Conservation (phyloP, 2,888 invertebrate genomes). For the Deroplatys truncata region DNA sequence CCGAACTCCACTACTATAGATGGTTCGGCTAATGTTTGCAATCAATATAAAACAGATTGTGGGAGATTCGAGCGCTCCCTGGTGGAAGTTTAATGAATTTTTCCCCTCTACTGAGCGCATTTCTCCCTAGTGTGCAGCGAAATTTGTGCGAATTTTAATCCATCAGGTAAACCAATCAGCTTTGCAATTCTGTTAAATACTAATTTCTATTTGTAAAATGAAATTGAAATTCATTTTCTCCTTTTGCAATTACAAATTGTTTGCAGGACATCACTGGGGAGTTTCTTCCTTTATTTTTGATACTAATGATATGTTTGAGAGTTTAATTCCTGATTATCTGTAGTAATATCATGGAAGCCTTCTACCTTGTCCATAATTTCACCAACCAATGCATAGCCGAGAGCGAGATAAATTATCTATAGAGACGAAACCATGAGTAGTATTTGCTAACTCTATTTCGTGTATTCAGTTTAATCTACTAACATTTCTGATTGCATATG, state of each 20-base stretch:
- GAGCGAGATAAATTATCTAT: too few relatives aligned
- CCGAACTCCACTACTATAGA: background rate
- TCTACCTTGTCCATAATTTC: too few relatives aligned
- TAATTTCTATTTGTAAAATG: background rate
- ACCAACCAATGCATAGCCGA: too few relatives aligned
- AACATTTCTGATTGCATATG: too few relatives aligned
- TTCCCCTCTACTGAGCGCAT: background rate
- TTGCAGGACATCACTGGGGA: background rate
- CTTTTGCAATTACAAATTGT: background rate
- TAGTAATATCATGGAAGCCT: too few relatives aligned
- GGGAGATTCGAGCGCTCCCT: background rate
- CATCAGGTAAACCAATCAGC: background rate
- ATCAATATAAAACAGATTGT: conserved; percentile 9
- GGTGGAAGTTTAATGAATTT: conserved; percentile 11
- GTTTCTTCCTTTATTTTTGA: background rate
- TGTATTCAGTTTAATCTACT: too few relatives aligned
- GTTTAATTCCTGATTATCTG: too few relatives aligned
- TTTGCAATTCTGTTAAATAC: background rate
- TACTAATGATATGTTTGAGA: background rate
- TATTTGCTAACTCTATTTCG: too few relatives aligned
- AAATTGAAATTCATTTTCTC: background rate
- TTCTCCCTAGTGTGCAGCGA: background rate
- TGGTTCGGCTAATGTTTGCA: background rate
- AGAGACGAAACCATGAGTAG: too few relatives aligned
- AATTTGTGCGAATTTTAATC: background rate